Base-by-base conservation (phyloP, 2,888 invertebrate species). In the Eupelmus urozonus region DNA sequence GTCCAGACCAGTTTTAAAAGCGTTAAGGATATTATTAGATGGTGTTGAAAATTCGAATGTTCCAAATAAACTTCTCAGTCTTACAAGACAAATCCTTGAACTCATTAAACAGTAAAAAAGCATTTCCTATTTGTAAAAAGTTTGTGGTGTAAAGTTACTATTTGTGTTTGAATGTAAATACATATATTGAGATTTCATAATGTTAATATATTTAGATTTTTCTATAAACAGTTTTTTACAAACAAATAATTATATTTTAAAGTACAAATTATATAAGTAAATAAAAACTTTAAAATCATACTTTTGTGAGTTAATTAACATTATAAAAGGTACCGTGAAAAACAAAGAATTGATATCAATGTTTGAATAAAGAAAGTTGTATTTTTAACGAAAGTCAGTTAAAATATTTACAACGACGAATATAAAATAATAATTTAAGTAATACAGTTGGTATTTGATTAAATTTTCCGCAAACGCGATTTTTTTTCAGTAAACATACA, bases 391-490 rank as follows among this genome's bases (percentile, higher is more conserved):
- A 84, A 86, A 85, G 84, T 87, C 82, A 84, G 80, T 85, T 85
- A 84, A 86, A 86, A 85, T 87, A 87, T 86, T 84, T 88, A 88
- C 88, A 88, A 87, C 85, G 87, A 84, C 85, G 85, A 85, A 86
- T 87, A 88, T 84, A 87, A 88, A 88, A 88, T 88, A 87, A 88
- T 87, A 88, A 88, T 87, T 87, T 88, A 88, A 87, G 85, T 87
- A 87, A 88, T 87, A 87, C 86, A 88, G 86, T 79, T 76, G 71
- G 85, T 86, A 88, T 88, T 86, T 87, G 85, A 87, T 87, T 87
- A 85, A 87, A 85, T 85, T 84, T 85, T 81, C 82, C 72, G 59
- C 74, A 69, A 67, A 73, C 53, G 75, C 67, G 66, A 57, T 59
- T 53, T 67, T 29, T 51, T 82, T 83, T 83, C 86, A 80, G 82